These are phyloP conservation scores for Pedicia rivosa DNA, from an alignment of 2,888 invertebrate species.

Conservation along the genomic window DNA sequence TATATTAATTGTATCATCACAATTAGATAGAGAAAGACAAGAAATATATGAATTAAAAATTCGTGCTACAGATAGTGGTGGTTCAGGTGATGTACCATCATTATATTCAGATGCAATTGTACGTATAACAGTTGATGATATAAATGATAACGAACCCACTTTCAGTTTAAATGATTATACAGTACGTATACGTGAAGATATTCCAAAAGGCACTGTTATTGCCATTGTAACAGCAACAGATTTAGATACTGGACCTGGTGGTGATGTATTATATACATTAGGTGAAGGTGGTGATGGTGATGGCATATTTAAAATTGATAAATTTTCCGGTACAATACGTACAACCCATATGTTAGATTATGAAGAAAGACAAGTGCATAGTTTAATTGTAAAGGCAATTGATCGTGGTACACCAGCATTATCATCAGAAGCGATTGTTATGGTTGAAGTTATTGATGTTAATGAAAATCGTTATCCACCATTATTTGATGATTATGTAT, in stretches of 20 bases:
- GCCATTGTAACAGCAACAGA: constrained; percentile 69
- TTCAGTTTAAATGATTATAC: constrained; percentile 61
- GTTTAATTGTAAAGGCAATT: constrained; percentile 66
- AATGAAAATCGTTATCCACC: constrained; percentile 84
- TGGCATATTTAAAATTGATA: constrained; percentile 63
- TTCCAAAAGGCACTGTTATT: constrained; percentile 74
- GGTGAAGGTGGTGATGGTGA: constrained; percentile 49
- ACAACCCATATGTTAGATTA: constrained; percentile 68
- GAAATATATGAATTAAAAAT: constrained; percentile 65
- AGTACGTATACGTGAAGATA: constrained; percentile 79
- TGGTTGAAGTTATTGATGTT: constrained; percentile 81
- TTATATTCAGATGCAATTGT: constrained; percentile 70
- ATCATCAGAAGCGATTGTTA: constrained; percentile 61
- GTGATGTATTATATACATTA: constrained; percentile 64
- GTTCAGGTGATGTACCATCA: constrained; percentile 37
- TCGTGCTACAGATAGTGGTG: constrained; percentile 62
- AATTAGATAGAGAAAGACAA: constrained; percentile 72
- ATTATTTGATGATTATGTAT: constrained; percentile 63
- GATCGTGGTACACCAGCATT: constrained; percentile 75
- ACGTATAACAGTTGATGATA: constrained; percentile 68
- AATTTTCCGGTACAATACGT: constrained; percentile 69
- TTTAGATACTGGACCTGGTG: constrained; percentile 71
- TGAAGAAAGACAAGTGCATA: constrained; percentile 78
- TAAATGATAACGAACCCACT: constrained; percentile 76
- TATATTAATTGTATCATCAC: constrained; percentile 54